Evolutionary conservation across 2,113 vertebrate species (phyloP), one percentile per base, ranked within the genome.

Genomic region (Centropus bengalensis): DNA sequence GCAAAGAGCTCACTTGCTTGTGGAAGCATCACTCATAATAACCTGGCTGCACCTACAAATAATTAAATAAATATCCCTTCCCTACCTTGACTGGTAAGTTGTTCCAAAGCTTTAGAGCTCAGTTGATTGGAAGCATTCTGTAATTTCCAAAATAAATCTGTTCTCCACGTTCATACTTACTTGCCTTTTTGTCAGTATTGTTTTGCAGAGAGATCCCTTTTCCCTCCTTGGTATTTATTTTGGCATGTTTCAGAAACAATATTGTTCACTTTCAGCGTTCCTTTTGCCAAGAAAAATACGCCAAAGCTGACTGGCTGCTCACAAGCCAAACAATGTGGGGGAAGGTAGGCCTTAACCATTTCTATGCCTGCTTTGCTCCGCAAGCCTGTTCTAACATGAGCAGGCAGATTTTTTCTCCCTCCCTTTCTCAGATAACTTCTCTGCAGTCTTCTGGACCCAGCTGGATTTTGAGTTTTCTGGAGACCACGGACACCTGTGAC

Each of bases 261-360:
- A 14, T 73, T 89, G 78, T 95, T 91, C 49, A n/a, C 55, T 96
- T 95, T 73, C 58, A 76, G 67, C 71, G 45, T 93, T 80, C 8
- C 4, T 73, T 94, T 93, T 96, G 93, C 93, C 79, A 89, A 82
- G 75, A 70, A 82, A 94, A 89, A 87, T 82, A 91, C 89, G 28
- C 67, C 55, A 83, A 77, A 77, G 63, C 92, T 69, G 63, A 19
- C 67, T 93, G 58, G 36, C 79, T 79, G 16, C 67, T 89, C 27
- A 16, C 58, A 73, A 89, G 24, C 18, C 69, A 70, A 90, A 59
- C 47, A 67, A 8, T 23, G 27, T 77, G 71, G 55, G 78, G 74
- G 58, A 85, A 40, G 59, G 33, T 69, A 80, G 55, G 58, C n/a
- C 28, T 91, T 93, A 91, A 93, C 67, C 33, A 20, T 80, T 94